Percentiles rank a stretch among this genome's conserved stretches.
These are phyloP conservation scores for Saccostrea echinata DNA, from an alignment of 1,140 invertebrate species.

Conservation along the genomic window DNA sequence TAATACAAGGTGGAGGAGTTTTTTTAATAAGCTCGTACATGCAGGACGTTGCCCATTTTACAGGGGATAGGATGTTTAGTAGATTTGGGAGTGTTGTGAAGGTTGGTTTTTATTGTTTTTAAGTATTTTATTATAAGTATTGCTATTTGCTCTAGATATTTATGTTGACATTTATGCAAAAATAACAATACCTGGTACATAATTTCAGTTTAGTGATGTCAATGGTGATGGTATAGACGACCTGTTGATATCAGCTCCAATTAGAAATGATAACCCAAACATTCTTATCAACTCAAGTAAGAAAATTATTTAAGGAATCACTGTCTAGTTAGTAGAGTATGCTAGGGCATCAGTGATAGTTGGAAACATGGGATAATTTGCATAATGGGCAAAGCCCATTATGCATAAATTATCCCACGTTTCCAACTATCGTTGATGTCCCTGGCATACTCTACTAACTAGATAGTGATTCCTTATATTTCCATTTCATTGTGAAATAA, in stretches of 20 bases:
- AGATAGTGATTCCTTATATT: too few species aligned
- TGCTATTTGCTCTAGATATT: not conserved
- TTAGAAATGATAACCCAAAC: conserved; percentile 61
- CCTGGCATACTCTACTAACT: too few species aligned
- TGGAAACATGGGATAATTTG: too few species aligned
- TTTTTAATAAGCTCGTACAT: conserved; percentile 51
- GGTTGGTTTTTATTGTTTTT: conserved; percentile 51
- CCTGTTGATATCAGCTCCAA: conserved; percentile 65
- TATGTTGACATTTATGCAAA: too few species aligned
- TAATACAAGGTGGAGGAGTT: conserved; percentile 62
- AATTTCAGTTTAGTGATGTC: conserved; percentile 16
- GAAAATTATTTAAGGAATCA: too few species aligned
- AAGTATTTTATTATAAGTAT: not conserved
- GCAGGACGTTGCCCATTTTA: conserved; percentile 54
- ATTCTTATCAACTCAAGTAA: conserved; percentile 49
- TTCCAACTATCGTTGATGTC: too few species aligned
- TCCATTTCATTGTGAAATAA: too few species aligned
- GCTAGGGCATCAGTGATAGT: too few species aligned
- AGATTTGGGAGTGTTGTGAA: conserved; percentile 66
- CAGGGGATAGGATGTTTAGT: conserved; percentile 67
- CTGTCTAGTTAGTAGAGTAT: too few species aligned
- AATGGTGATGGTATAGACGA: conserved; percentile 60
- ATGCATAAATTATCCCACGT: too few species aligned
- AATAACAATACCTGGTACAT: not conserved
- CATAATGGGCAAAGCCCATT: too few species aligned